A percentile compares a stretch with the other conserved stretches of the same genome.
These are phyloP conservation scores for Typhlichthys eigenmanni DNA, from an alignment of 2,797 vertebrate species.

Conservation along the genomic window DNA sequence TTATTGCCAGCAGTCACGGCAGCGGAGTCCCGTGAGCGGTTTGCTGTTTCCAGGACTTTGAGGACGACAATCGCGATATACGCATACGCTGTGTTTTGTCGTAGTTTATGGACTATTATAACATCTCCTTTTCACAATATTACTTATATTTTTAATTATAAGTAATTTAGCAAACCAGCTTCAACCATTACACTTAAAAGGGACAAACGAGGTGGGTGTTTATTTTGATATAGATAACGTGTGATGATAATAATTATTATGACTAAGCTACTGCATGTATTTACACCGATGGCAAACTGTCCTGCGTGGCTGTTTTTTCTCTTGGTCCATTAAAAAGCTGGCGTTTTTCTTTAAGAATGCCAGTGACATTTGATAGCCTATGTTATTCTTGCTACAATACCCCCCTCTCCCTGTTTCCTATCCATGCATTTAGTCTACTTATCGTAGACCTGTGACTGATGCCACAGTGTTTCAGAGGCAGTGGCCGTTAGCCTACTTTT, in stretches of 20 bases:
- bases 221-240: background rate
- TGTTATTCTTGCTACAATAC: slow-evolving; percentile 17
- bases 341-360: slow-evolving; percentile 20
- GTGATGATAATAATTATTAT: background rate
- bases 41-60: slow-evolving; percentile 43
- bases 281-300: background rate
- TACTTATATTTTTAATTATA: slow-evolving; percentile 2
- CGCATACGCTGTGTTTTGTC: slow-evolving; percentile 22
- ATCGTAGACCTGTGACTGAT: slow-evolving; percentile 12
- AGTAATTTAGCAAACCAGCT: slow-evolving; percentile 27
- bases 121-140: too few species aligned
- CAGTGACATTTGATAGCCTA: slow-evolving; percentile 33
- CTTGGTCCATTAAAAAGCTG: slow-evolving; percentile 11
- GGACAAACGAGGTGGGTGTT: slow-evolving; percentile 72
- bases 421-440: slow-evolving; percentile 1
- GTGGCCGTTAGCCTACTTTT: background rate
- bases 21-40: slow-evolving; percentile 38
- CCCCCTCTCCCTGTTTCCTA: background rate
- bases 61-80: slow-evolving; percentile 44
- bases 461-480: slow-evolving; percentile 1
- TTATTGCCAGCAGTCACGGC: slow-evolving; percentile 26
- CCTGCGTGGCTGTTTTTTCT: background rate
- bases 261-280: background rate
- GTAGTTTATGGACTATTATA: slow-evolving; percentile 46
- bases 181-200: slow-evolving; percentile 61